Base-by-base conservation (phyloP, 2,888 invertebrate species). In the Unio delphinus region DNA sequence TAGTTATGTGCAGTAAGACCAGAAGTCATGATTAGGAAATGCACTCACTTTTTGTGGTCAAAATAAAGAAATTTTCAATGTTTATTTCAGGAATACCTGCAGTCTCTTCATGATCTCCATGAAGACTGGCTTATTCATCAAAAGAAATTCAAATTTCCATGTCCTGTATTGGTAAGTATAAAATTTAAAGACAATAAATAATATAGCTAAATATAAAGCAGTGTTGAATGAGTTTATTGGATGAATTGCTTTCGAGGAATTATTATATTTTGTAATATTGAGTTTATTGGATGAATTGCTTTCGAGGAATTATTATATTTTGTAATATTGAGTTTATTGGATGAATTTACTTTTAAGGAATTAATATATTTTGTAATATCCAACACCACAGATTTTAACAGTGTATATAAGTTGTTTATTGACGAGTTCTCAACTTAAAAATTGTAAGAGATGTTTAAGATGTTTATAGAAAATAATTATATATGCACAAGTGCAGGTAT, bases 61-160 rank as follows among this genome's bases (percentile, higher is more conserved):
- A 34, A 34, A 34, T 34, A 7, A 34, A 34, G 34, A 34, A 34
- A 34, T 34, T 59, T 45, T 61, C 1, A 15, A 57, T 63, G 11
- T 63, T 56, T 64, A 28, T 76, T 80, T 15, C 72, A 87, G 87
- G 93, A 95, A 54, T 97, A 96, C 88, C 91, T 97, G 56, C 92
- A 94, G 81, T 93, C 94, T 73, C 90, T 97, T 45, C 96, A 97
- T 87, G 92, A 93, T 58, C 91, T 95, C 45, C 93, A 93, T 81
- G 93, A 93, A 76, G 91, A 92, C 55, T 93, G 93, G 93, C 86
- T 93, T 28, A 87, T 91, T 64, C 79, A 82, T 23, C 72, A 80
- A 63, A 77, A 72, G 17, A 79, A 80, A 61, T 84, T 80, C 67
- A 80, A 80, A 63, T 59, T 79, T 4, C 85, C 86, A 26, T 82